A percentile compares a stretch with the other conserved stretches of the same genome.
Conservation (phyloP, 2,797 vertebrate genomes). For the Acestrorhynchus altus region DNA sequence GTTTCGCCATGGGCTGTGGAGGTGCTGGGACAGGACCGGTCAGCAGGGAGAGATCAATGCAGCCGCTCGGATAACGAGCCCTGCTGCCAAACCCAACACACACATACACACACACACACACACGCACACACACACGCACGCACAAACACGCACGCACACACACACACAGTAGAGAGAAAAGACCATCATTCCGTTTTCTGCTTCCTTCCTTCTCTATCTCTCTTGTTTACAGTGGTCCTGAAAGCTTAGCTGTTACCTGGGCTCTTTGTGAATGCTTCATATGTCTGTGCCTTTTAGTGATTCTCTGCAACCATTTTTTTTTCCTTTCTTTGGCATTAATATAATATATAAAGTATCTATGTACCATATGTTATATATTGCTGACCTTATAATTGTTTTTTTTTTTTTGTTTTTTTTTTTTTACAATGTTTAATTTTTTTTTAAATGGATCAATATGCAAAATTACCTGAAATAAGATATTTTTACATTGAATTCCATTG, state of each 20-base stretch:
- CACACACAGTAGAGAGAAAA: neutral
- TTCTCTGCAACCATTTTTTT: too few species aligned
- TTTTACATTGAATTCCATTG: too few species aligned
- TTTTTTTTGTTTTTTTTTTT: too few species aligned
- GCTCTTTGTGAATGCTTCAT: constrained; percentile 5
- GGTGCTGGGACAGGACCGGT: constrained; percentile 43
- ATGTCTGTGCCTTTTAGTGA: neutral
- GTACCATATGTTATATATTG: too few species aligned
- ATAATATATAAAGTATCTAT: too few species aligned
- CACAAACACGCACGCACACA: constrained; percentile 30
- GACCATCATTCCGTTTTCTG: neutral
- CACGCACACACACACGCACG: constrained; percentile 35
- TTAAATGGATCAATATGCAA: too few species aligned
- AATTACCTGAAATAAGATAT: too few species aligned
- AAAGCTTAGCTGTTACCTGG: neutral
- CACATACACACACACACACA: constrained; percentile 37
- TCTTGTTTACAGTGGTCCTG: neutral
- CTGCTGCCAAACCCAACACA: constrained; percentile 46
- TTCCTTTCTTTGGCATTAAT: too few species aligned
- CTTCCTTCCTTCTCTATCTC: constrained; percentile 3
- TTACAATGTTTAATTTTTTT: too few species aligned
- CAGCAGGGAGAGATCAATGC: constrained; percentile 53
- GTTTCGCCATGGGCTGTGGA: constrained; percentile 45
- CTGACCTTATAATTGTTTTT: too few species aligned
- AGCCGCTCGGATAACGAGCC: constrained; percentile 50